Evolutionary conservation across 2,113 vertebrate species (phyloP).

Genomic region (Pavo muticus): DNA sequence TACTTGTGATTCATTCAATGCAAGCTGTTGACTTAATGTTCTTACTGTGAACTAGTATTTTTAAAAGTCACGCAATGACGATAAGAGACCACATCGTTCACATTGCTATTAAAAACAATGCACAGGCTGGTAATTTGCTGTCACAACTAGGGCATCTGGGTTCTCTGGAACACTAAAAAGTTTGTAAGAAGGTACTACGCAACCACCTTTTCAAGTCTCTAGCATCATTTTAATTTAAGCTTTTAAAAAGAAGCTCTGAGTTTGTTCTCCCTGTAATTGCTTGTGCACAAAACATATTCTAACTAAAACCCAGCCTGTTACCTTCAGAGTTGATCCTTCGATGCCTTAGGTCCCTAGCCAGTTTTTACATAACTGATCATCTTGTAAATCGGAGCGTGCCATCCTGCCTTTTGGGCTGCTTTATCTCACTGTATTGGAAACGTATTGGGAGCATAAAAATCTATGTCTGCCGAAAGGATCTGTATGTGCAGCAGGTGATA

Average conservation of each 20-base stretch:
- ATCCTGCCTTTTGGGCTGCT: not conserved
- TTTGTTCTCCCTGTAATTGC: not conserved
- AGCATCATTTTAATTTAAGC: not conserved
- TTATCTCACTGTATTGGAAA: slow-evolving; percentile 28
- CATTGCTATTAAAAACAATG: not conserved
- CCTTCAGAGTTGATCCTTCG: not conserved
- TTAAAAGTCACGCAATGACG: not conserved
- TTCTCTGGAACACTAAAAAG: not conserved
- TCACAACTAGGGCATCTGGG: not conserved
- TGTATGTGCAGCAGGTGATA: slow-evolving; percentile 27
- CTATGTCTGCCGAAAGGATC: slow-evolving; percentile 12
- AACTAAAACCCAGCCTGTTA: not conserved
- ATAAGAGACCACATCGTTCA: not conserved
- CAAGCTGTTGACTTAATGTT: not conserved
- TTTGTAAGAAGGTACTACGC: not conserved
- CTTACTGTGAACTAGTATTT: not conserved
- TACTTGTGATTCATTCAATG: not conserved
- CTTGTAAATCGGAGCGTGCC: not conserved
- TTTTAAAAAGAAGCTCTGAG: accelerated
- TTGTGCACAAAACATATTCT: not conserved
- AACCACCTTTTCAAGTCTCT: not conserved
- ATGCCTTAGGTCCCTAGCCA: not conserved
- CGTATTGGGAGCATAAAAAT: slow-evolving; percentile 40
- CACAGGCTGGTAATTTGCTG: not conserved
- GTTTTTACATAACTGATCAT: slow-evolving; percentile 8